Base-by-base conservation (phyloP, 2,113 vertebrate genomes). In the Ptilonorhynchus violaceus region DNA sequence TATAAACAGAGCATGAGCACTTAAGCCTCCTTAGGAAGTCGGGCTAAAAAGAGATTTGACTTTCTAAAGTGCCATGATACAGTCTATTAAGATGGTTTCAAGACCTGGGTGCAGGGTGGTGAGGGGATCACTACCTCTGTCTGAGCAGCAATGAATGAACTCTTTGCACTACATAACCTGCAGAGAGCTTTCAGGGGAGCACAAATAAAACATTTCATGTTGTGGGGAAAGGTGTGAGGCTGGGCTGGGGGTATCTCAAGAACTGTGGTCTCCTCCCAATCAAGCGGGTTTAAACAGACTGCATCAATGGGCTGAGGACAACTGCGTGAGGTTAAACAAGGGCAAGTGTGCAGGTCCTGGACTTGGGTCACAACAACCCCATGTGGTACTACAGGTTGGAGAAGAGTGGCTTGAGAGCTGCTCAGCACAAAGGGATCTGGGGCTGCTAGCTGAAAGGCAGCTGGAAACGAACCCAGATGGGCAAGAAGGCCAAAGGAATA, bases 11-110 rank as follows among this genome's bases (percentile, higher is more conserved):
- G 93, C 94, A 75, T 44, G 76, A 95, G 64, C 60, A 44, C 69
- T 93, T 96, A 97, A 97, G 91, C 91, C 89, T 92, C 52, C 93
- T 97, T 89, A 96, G 89, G 77, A 94, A 96, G 87, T 50, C 18
- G 0, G 74, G 74, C 92, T 96, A 88, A 88, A 96, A 95, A 89
- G 89, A 91, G 95, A 93, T 96, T 82, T 89, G 81, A 91, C 94
- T 96, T 96, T 95, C 95, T 95, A 49, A 78, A 85, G 53, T 73
- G 70, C 66, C 66, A 93, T 95, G 93, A 95, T 96, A 95, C 37
- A 18, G 81, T 35, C 42, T 50, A n/a, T 56, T 84, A 67, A 92
- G 88, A 83, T 6, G 25, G 68, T 66, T 89, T 72, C 68, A 70
- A 85, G 91, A 56, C 68, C 64, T 1, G 1, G 7, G 4, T 4